phyloP scores from a whole-genome alignment of 2,797 vertebrate species.

The Nothura maculosa region DNA sequence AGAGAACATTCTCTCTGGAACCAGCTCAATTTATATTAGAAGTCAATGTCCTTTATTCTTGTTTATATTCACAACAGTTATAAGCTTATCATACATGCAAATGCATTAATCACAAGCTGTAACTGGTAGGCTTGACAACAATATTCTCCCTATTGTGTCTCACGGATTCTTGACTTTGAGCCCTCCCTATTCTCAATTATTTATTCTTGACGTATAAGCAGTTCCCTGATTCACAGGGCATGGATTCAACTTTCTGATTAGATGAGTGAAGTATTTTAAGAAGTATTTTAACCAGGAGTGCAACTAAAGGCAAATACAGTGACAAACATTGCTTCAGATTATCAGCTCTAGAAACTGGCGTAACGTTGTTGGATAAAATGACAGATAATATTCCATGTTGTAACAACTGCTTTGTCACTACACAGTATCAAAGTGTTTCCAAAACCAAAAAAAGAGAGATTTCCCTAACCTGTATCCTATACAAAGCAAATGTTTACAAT shows the following conservation, averaged over 20 bases:
- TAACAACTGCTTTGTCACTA: background rate
- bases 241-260: background rate
- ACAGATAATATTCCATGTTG: background rate
- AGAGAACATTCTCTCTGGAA: background rate
- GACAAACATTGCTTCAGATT: background rate
- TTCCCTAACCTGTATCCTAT: background rate
- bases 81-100: background rate
- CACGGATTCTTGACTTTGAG: background rate
- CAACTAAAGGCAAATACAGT: constrained; percentile 7
- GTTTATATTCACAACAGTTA: background rate
- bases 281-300: background rate
- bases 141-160: background rate
- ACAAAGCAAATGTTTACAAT: background rate
- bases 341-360: background rate
- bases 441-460: rapidly evolving
- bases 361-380: background rate
- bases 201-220: constrained; percentile 3
- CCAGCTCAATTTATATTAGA: background rate
- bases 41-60: background rate
- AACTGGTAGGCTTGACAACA: background rate
- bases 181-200: constrained; percentile 35
- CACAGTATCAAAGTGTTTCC: background rate
- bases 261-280: background rate
- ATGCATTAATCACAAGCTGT: background rate
- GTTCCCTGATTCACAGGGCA: background rate